Percentiles rank a stretch among this genome's conserved stretches.
These are phyloP conservation scores for Holacanthus passer DNA, from an alignment of 2,113 vertebrate species.

Conservation along the genomic window DNA sequence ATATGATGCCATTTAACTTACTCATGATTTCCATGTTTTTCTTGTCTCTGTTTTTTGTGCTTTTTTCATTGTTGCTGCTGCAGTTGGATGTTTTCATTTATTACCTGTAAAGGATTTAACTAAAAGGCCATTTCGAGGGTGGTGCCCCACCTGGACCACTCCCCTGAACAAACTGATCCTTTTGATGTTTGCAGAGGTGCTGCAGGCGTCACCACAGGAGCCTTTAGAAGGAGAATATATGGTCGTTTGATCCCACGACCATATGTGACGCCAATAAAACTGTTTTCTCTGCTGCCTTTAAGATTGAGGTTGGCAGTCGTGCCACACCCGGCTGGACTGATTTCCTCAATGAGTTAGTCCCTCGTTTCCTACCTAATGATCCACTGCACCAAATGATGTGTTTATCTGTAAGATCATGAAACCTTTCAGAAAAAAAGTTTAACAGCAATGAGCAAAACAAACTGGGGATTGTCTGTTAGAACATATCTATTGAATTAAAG, in stretches of 20 bases:
- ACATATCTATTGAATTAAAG: not conserved
- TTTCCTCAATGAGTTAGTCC: slow-evolving; percentile 39
- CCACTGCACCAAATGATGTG: slow-evolving; percentile 13
- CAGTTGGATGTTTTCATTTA: not conserved
- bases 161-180: slow-evolving; percentile 44
- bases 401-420: not conserved
- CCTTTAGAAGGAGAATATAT: slow-evolving; percentile 11
- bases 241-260: slow-evolving; percentile 41
- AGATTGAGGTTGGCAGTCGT: slow-evolving; percentile 6
- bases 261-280: slow-evolving; percentile 40
- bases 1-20: not conserved
- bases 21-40: not conserved
- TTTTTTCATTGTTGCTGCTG: not conserved
- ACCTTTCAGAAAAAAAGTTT: not conserved
- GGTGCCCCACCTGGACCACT: slow-evolving; percentile 4
- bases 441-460: too few relatives aligned
- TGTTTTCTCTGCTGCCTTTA: slow-evolving; percentile 25
- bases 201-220: slow-evolving; percentile 54
- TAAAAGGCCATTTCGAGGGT: slow-evolving; percentile 8
- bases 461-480: too few relatives aligned
- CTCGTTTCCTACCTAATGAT: slow-evolving; percentile 30
- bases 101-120: not conserved
- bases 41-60: not conserved
- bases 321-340: slow-evolving; percentile 24
- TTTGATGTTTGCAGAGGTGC: slow-evolving; percentile 58